Base-by-base conservation (phyloP, 2,888 invertebrate species). In the Cybosia mesomella region DNA sequence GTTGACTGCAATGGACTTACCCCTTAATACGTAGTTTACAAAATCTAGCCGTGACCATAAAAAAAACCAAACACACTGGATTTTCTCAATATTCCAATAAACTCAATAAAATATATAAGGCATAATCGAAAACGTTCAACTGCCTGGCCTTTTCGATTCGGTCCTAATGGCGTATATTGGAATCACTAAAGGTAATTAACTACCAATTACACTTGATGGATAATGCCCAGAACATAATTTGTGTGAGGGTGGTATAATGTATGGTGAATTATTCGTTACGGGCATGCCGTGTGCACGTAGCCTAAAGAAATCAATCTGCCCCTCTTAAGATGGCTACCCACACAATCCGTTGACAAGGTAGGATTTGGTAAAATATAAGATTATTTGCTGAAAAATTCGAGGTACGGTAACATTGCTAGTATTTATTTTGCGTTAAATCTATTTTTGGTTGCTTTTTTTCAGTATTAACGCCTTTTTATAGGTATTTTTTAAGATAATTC, bases 301-400 rank as follows among this genome's bases (percentile, higher is more conserved):
- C 60, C 28, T 57, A 43, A 61, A 5, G 55, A n/a, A 36, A 55
- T 55, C 57, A 61, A 66, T 53, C 49, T 66, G 43, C 66, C 43
- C 39, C 18, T 63, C 34, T 58, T 64, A 32, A 57, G 49, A 59
- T 59, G n/a, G 49, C 49, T 39, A 61, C 57, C 58, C 24, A 21
- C 63, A 55, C 34, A 65, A 57, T n/a, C 49, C 43, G 18, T 32
- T 53, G 43, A 65, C 57, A 49, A 57, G 59, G 24, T 63, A 57
- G 66, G 43, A 64, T 67, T 62, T 28, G 34, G 36, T 28, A 39
- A 53, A 49, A 49, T 49, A n/a, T 9, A 49, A n/a, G 49, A n/a
- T 49, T 49, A 49, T 60, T 22, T 60, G 49, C 28, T 61, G 28
- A 49, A 49, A 61, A 53, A 53, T 61, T 15, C 21, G 18, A 49